These are phyloP conservation scores for Pterophyllum scalare DNA, from an alignment of 2,113 vertebrate species.

Conservation along the genomic window DNA sequence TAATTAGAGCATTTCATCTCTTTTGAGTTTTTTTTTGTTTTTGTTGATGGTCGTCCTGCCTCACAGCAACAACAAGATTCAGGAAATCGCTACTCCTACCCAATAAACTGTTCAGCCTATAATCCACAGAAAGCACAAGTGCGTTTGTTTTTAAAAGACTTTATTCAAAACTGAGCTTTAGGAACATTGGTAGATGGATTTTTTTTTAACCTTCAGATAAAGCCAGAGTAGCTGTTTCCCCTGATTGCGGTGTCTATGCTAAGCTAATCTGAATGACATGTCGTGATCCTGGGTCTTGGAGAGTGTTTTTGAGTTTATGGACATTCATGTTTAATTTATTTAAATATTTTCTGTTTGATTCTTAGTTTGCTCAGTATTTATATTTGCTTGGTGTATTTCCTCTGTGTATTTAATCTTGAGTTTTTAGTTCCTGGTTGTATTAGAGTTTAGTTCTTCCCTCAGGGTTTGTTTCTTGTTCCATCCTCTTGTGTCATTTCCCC, in stretches of 20 bases:
- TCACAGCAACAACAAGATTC: background rate
- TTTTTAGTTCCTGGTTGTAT: too few relatives aligned
- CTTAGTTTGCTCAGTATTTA: too few relatives aligned
- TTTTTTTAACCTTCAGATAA: background rate
- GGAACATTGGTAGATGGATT: background rate
- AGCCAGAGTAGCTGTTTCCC: background rate
- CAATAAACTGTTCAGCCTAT: background rate
- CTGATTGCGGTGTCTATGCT: background rate
- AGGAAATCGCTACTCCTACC: background rate
- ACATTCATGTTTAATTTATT: too few relatives aligned
- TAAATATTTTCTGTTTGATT: too few relatives aligned
- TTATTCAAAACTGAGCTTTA: background rate
- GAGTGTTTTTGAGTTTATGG: too few relatives aligned
- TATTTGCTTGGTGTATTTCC: too few relatives aligned
- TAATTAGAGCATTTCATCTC: conserved; percentile 1
- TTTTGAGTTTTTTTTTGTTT: background rate
- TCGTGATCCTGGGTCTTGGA: too few relatives aligned
- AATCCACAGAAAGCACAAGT: background rate
- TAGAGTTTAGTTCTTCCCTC: too few relatives aligned
- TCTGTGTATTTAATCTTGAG: too few relatives aligned
- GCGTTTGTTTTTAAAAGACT: background rate
- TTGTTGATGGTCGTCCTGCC: background rate
- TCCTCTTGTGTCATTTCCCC: too few relatives aligned
- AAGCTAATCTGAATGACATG: background rate
- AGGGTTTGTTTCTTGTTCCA: too few relatives aligned